Conservation (phyloP, 92 coral and sea anemone species). For the Desmophyllum pertusum region DNA sequence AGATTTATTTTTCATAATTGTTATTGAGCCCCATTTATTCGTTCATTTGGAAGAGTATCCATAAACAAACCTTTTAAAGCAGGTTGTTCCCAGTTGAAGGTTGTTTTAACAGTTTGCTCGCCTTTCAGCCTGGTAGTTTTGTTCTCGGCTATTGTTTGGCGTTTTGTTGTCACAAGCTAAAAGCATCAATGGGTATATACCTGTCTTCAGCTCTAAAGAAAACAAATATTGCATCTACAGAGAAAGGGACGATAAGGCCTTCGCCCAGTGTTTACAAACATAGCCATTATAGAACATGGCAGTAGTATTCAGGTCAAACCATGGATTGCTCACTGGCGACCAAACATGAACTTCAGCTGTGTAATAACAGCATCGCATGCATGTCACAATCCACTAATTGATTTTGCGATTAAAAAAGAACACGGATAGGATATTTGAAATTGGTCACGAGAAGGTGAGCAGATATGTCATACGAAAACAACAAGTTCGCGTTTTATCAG, state of each 20-base stretch:
- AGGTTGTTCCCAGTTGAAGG: not conserved
- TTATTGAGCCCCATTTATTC: not conserved
- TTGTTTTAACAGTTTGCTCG: constrained; percentile 25
- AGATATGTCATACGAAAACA: not conserved
- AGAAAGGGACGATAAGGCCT: constrained; percentile 2
- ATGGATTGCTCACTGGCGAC: not conserved
- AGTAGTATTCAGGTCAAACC: not conserved
- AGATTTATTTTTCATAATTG: not conserved
- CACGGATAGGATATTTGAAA: not conserved
- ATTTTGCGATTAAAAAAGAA: not conserved
- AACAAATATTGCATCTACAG: constrained; percentile 5
- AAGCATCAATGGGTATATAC: constrained; percentile 23
- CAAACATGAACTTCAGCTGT: constrained; percentile 31
- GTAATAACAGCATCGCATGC: not conserved
- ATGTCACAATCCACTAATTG: not conserved
- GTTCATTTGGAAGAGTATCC: not conserved
- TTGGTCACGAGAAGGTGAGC: not conserved
- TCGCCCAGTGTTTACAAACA: not conserved
- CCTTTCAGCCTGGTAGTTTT: constrained; percentile 23
- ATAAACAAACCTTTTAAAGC: not conserved
- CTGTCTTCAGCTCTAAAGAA: constrained; percentile 16
- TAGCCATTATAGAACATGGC: not conserved
- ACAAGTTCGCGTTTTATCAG: not conserved
- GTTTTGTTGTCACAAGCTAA: constrained; percentile 37
- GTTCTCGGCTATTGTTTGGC: constrained; percentile 3